Base-by-base conservation (phyloP, 2,113 vertebrate genomes). In the Aspiorhynchus laticeps region DNA sequence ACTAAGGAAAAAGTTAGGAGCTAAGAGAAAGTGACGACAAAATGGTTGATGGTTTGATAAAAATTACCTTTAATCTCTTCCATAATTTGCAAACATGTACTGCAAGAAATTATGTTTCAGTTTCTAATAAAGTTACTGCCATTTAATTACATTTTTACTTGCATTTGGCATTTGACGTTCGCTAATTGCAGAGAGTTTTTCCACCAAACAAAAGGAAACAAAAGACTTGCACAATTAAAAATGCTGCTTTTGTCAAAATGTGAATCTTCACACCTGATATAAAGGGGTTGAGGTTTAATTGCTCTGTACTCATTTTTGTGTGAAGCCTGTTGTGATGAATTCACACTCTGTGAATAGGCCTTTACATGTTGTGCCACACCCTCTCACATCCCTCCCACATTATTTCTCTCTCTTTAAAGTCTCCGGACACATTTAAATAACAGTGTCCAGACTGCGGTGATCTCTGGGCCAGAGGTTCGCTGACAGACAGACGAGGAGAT, bases 401-500 rank as follows among this genome's bases (percentile, higher is more conserved):
- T 63, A n/a, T 78, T 33, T 63, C 4, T 11, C 51, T 21, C n/a
- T 53, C 26, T 51, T 63, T 17, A 79, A 51, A 65, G 56, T 24
- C 28, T 43, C 51, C 33, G 38, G 4, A n/a, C 1, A 9, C 3
- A 67, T 38, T 38, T 63, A 33, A 86, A 59, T 24, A 82, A 85
- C 75, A 5, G 21, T 17, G 77, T 79, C 71, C 21, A 48, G 59
- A 51, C 43, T 43, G 24, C 5, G 8, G 83, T 46, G 77, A 81
- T 77, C 69, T 46, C n/a, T 85, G 43, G 74, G 71, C 74, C 38
- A 38, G 56, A 80, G 56, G 33, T 63, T 80, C 10, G 5, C 36
- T n/a, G 28, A 46, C 31, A 7, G 65, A 85, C 46, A 74, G 51
- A 28, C 26, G 46, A 80, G 86, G 43, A 77, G 67, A 93, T 93